Evolutionary conservation across 2,888 invertebrate genomes (phyloP).

Genomic region (Sthenelais limicola): DNA sequence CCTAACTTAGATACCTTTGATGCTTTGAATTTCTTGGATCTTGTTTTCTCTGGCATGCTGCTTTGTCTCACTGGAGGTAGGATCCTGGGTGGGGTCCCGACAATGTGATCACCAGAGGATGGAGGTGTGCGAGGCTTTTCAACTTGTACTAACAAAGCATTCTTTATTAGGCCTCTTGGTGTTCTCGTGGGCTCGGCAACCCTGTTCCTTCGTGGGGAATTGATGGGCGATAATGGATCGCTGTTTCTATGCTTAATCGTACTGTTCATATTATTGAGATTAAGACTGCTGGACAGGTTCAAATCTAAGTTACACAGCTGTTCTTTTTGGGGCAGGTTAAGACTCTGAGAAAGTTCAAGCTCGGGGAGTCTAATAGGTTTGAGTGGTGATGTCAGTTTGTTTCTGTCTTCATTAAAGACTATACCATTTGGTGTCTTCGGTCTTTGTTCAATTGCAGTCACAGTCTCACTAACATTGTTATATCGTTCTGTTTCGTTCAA

Average conservation of each 20-base stretch:
- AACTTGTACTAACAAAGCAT: constrained; percentile 6
- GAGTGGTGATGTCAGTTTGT: too few species aligned
- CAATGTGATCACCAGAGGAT: neutral
- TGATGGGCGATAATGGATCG: neutral
- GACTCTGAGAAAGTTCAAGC: constrained; percentile 15
- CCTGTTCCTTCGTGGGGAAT: constrained; percentile 1
- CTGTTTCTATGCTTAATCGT: too few species aligned
- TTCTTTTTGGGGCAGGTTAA: neutral
- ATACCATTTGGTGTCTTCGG: constrained; percentile 3
- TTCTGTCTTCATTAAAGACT: too few species aligned
- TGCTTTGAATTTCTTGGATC: neutral
- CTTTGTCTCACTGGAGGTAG: constrained; percentile 12
- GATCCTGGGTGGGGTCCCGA: neutral
- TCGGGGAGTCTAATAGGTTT: constrained; percentile 22
- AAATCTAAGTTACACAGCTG: neutral
- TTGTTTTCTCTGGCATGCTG: neutral
- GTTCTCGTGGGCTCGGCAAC: constrained; percentile 12
- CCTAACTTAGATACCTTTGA: neutral
- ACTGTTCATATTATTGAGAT: neutral
- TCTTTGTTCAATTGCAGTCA: neutral
- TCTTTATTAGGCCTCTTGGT: neutral
- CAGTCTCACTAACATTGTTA: neutral
- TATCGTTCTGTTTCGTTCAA: neutral
- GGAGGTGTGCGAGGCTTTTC: neutral
- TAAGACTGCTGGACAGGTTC: constrained; percentile 2